Percentiles rank a stretch among this genome's conserved stretches.
Conservation (phyloP, 2,797 vertebrate genomes). For the Crenichthys baileyi region DNA sequence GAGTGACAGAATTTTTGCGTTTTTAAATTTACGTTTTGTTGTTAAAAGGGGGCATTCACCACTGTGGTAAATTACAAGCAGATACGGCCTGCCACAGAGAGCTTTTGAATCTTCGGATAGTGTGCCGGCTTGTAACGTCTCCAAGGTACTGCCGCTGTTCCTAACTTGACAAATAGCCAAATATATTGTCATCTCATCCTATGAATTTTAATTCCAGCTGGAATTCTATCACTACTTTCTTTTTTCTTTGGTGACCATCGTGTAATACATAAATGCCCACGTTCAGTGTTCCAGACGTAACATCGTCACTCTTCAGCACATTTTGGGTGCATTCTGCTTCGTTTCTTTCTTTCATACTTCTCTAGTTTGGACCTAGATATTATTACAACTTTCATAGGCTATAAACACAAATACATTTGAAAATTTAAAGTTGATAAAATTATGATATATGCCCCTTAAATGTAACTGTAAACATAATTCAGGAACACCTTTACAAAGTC, state of each 20-base stretch:
- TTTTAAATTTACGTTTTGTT: background rate
- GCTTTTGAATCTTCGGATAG: background rate
- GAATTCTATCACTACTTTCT: background rate
- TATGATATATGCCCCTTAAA: constrained; percentile 12
- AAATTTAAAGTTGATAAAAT: constrained; percentile 1
- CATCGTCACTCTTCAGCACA: background rate
- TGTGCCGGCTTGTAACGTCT: background rate
- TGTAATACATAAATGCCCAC: background rate
- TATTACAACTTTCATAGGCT: background rate
- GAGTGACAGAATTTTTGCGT: background rate
- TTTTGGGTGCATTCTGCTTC: background rate
- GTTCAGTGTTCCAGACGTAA: background rate
- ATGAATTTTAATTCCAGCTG: background rate
- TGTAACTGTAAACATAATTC: constrained; percentile 6
- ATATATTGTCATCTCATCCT: background rate
- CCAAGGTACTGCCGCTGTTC: background rate
- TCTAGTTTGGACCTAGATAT: background rate
- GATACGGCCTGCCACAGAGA: background rate
- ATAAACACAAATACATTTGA: background rate
- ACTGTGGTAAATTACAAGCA: background rate
- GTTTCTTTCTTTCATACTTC: background rate
- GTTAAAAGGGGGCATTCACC: background rate
- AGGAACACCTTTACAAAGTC: constrained; percentile 41
- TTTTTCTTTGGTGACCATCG: background rate
- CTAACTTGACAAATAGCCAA: background rate